Base-by-base conservation (phyloP, 2,113 vertebrate genomes). In the Euleptes europaea region DNA sequence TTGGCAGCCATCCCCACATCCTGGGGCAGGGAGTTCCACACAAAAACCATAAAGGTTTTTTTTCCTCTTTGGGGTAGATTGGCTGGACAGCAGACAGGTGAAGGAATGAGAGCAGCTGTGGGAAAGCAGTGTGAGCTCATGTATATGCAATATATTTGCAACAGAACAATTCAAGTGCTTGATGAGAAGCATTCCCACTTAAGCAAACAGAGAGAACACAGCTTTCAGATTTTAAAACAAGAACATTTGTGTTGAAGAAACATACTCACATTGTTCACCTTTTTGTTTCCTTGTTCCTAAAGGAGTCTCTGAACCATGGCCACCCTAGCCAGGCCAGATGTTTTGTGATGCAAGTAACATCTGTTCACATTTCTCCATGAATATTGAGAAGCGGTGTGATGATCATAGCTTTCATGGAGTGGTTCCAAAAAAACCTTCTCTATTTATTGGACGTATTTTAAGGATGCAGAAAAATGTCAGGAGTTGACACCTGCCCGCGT, bases 341-440 rank as follows among this genome's bases (percentile, higher is more conserved):
- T 63, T 82, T 57, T 13, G 1, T 33, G 74, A 74, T 73, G 28
- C 38, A 73, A 44, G 40, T 63, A 33, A 73, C 81, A 83, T 73
- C 81, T 83, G 70, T 44, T 63, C 54, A 44, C 81, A 19, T 60
- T 60, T 83, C 54, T 44, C 51, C 44, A 21, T 74, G 26, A 73
- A 83, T 44, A 21, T 38, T 44, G 35, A 83, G 51, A 51, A 73
- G 31, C 70, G 44, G 57, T 74, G 38, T 74, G 54, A 63, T 13
- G 38, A 83, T 83, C 80, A 72, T 54, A 83, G 54, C 51, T 74
- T 63, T 83, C 40, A 63, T 73, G 33, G 51, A 73, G 10, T 63
- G 17, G 63, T 11, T 42, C 31, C 70, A n/a, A 49, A 73, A 63
- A 73, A 42, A 6, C 28, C 17, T 70, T 70, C 47, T 74, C 3